Base-by-base conservation (phyloP, 1,140 invertebrate genomes). In the Rhyzopertha dominica region DNA sequence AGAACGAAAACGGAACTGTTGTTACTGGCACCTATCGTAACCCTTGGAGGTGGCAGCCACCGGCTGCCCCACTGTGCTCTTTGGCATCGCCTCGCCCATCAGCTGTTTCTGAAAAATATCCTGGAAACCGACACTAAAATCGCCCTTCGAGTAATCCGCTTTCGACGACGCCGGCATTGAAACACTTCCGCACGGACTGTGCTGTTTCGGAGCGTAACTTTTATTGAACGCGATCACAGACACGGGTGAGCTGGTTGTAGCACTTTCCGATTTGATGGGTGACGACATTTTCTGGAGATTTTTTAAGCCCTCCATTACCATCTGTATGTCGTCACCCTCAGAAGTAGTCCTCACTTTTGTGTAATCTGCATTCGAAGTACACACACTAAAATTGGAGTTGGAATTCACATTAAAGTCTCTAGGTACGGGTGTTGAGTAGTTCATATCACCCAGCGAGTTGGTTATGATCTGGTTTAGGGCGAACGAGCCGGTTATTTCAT, bases 61-160 rank as follows among this genome's bases (percentile, higher is more conserved):
- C 13, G 54, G 49, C 37, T 51, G 25, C 13, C 20, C 23, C 10
- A 23, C 25, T 17, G 25, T 43, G 22, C 23, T 14, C 41, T 28
- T 43, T 24, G 29, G 17, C 35, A 40, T 51, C 13, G 59, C 45
- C 22, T 55, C 56, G 44, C 46, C 56, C 13, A 59, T 50, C 25
- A 67, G 63, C 23, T 65, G 61, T 47, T 59, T 65, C 47, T 67
- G 63, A 45, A 60, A 67, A 19, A 59, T 61, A 31, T 66, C 65
- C 36, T 66, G 61, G 42, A 61, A 66, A 12, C 54, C 44, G 3
- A 43, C 41, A 30, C 35, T 34, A 26, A 19, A 43, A 17, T 47
- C 44, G 24, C 22, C 38, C 39, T 49, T 44, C 28, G 32, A 20
- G 14, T 35, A 37, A 17, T 53, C 47, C 24, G 22, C 24, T 20